These are phyloP conservation scores for Capromys pilorides DNA, from an alignment of 2,797 vertebrate species.

Conservation along the genomic window DNA sequence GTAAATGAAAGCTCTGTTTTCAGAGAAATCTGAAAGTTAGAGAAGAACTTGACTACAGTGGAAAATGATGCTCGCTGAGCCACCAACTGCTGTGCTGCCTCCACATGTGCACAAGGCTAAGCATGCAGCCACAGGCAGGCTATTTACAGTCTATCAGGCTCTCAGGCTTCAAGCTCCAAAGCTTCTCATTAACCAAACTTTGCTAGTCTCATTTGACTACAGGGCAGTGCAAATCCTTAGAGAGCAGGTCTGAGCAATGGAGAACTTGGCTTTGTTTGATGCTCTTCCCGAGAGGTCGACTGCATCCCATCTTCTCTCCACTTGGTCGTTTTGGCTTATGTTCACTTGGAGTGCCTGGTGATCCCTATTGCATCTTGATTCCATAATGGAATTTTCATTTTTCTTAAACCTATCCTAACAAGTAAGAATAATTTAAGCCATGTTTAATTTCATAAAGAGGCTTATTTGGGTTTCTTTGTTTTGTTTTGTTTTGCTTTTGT, in stretches of 20 bases:
- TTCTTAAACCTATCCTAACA: neutral
- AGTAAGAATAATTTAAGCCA: neutral
- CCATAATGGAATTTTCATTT: neutral
- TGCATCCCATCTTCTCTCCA: neutral
- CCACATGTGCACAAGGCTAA: no score
- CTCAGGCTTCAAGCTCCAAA: constrained; percentile 10
- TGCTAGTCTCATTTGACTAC: neutral
- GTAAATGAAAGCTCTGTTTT: no score
- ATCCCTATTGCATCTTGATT: neutral
- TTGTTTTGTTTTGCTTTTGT: no score
- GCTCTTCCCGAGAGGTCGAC: neutral
- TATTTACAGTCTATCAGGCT: neutral
- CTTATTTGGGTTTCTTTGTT: no score
- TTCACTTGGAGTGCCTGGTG: neutral
- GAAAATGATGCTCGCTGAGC: neutral
- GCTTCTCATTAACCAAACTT: neutral
- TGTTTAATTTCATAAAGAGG: neutral
- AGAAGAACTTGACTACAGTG: rapidly evolving
- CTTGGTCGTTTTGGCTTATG: neutral
- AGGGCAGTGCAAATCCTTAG: neutral
- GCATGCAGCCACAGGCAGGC: neutral
- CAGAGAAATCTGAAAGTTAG: neutral
- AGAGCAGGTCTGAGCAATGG: neutral
- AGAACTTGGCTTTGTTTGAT: neutral
- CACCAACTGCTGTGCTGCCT: rapidly evolving